phyloP scores from a whole-genome alignment of 2,888 invertebrate species.

The Erebia epiphron region DNA sequence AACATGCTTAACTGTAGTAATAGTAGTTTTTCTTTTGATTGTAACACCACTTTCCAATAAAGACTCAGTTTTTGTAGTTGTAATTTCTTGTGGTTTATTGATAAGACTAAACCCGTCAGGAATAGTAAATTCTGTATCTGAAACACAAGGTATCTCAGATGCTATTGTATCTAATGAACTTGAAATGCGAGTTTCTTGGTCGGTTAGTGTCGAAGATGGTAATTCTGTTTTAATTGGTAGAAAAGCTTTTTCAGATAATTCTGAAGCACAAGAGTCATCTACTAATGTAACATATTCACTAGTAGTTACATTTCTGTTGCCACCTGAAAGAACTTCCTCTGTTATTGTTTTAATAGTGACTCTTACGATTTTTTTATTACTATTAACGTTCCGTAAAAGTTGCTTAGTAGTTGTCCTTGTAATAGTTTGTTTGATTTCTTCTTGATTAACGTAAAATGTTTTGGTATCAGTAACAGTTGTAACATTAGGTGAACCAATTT shows the following conservation, averaged over 20 bases:
- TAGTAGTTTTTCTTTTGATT: conserved; percentile 29
- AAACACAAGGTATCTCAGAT: neutral
- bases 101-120: conserved; percentile 25
- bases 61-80: conserved; percentile 21
- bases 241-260: neutral
- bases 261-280: conserved; percentile 8
- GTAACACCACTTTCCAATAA: conserved; percentile 21
- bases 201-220: neutral
- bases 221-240: neutral
- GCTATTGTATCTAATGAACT: neutral
- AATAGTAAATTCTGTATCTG: conserved; percentile 3
- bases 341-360: conserved; percentile 23
- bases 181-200: neutral
- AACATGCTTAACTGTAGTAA: conserved; percentile 17
- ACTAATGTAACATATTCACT: conserved; percentile 29
- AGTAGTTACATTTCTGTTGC: conserved; percentile 25
- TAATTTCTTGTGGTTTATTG: conserved; percentile 13
- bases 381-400: conserved; percentile 18
- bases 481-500: conserved; percentile 40
- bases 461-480: conserved; percentile 19
- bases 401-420: conserved; percentile 28
- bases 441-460: conserved; percentile 9
- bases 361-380: conserved; percentile 19
- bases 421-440: conserved; percentile 22
- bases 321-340: conserved; percentile 31